A percentile compares a stretch with the other conserved stretches of the same genome.
Evolutionary conservation across 1,140 invertebrate species (phyloP).

Genomic region (Pseudomyrmex flavicornis): DNA sequence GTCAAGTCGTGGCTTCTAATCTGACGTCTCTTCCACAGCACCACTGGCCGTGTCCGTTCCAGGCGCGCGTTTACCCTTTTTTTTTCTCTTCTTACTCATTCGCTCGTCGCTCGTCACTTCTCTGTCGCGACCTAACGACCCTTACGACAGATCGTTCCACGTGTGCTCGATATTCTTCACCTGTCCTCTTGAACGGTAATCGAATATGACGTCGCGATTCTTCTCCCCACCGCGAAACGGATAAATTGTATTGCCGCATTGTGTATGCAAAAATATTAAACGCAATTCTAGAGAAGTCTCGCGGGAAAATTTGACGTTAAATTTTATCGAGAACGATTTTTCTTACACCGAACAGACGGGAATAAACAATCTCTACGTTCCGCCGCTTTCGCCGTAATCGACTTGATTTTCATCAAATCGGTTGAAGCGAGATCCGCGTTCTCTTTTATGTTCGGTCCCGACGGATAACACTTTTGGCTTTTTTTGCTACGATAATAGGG

Average conservation of each 20-base stretch:
- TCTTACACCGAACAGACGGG: background rate
- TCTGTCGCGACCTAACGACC: slow-evolving; percentile 18
- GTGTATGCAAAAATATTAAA: slow-evolving; percentile 45
- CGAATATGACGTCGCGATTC: slow-evolving; percentile 63
- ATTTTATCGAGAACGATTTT: background rate
- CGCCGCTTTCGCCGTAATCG: background rate
- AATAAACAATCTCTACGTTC: background rate
- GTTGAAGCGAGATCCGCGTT: background rate
- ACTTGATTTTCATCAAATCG: background rate
- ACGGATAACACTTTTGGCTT: slow-evolving; percentile 4
- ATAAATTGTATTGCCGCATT: background rate
- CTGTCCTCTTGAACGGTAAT: slow-evolving; percentile 68
- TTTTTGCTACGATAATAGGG: slow-evolving; percentile 12
- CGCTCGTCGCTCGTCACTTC: slow-evolving; percentile 23
- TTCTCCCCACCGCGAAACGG: slow-evolving; percentile 18
- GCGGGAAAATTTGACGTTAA: background rate
- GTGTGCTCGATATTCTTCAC: slow-evolving; percentile 62
- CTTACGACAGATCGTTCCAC: slow-evolving; percentile 39
- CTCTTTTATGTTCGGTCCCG: background rate
- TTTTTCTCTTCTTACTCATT: background rate
- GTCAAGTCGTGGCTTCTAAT: slow-evolving; percentile 84
- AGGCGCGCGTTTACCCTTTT: slow-evolving; percentile 64
- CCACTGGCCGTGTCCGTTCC: slow-evolving; percentile 61
- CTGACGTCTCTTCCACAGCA: slow-evolving; percentile 78
- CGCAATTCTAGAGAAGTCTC: background rate